Evolutionary conservation across 2,797 vertebrate species (phyloP), one percentile per base, ranked within the genome.

Genomic region (Macropodus opercularis): DNA sequence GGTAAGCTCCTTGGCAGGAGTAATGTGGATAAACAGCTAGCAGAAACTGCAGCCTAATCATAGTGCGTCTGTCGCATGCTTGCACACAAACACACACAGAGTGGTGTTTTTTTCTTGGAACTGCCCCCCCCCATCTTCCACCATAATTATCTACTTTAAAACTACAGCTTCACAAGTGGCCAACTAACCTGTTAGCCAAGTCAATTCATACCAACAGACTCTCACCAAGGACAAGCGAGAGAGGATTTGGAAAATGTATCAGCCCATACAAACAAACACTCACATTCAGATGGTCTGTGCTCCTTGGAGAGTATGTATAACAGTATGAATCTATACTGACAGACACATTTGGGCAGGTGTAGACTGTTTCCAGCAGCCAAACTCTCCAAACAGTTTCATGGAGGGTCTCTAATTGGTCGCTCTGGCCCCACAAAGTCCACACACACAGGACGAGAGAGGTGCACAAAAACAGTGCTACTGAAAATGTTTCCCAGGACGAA

Each of bases 1-100:
- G 67, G 85, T 91, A 89, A 92, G 87, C 87, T 87, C 64, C 80
- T 90, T 91, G 89, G 87, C 87, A 80, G 76, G 70, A 56, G 73
- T 69, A 77, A 80, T 83, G 83, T 79, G 75, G 81, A 89, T 87
- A 87, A 90, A 92, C 85, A 87, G 85, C 63, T 72, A 81, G 71
- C 78, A 81, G 80, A 70, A 81, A 77, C 51, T 67, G 75, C 79
- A 81, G 69, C 63, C 79, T 85, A 85, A 80, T 89, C 81, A 81
- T 55, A 67, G 53, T 57, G 53, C 46, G 60, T 72, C 81, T 83
- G 83, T 81, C 29, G 34, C 85, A 79, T 35, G 64, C 66, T 46
- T 44, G 34, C 44, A 57, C 49, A 49, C 31, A 49, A 26, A 42
- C 36, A 31, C 40, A 41, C 17, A 44, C 26, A 42, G 23, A 44